Base-by-base conservation (phyloP, 2,113 vertebrate species). In the Carettochelys insculpta region DNA sequence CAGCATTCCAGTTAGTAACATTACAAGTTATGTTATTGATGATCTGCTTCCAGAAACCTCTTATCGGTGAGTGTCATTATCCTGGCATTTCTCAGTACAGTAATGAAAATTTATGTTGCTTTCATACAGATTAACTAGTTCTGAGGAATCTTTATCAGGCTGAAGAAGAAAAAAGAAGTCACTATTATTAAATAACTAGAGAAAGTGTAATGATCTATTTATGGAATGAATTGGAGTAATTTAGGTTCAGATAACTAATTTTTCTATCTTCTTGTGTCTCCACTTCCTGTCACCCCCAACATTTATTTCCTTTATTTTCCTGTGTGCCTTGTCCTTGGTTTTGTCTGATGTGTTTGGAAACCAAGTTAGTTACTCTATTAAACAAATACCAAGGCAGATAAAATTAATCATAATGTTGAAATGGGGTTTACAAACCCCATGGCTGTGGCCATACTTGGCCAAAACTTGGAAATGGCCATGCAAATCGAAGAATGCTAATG, bases 41-140 rank as follows among this genome's bases (percentile, higher is more conserved):
- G 98, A 98, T 41, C 97, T 99, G 94, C 98, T 99, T 93, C 99
- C 99, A 8, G 99, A 99, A 98, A 99, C 98, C 81, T 98, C 98
- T 3, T 99, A 99, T 98, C 98, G 98, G 99, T 99, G 97, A 97
- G 97, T 96, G 43, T 29, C 2, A 0, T 19, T 73, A 11, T 45
- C 3, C 25, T 27, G 5, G 5, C 7, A 41, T 3, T 77, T 87
- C 68, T 81, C 11, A 0, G 0, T 2, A 2, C 24, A 31, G 2
- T 22, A 1, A 50, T 19, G 16, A 34, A 58, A 25, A 11, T 10
- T 86, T 2, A 5, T 75, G 34, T 4, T 31, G 20, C 68, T 54
- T 38, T 31, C 29, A 1, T 20, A 0, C 6, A 2, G 31, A 48
- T 77, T 87, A 3, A 12, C 41, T 45, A 5, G 29, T 3, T n/a